A percentile compares a stretch with the other conserved stretches of the same genome.
phyloP scores from a whole-genome alignment of 2,888 invertebrate genomes.

The Pseudococcus jackbeardsleyi region DNA sequence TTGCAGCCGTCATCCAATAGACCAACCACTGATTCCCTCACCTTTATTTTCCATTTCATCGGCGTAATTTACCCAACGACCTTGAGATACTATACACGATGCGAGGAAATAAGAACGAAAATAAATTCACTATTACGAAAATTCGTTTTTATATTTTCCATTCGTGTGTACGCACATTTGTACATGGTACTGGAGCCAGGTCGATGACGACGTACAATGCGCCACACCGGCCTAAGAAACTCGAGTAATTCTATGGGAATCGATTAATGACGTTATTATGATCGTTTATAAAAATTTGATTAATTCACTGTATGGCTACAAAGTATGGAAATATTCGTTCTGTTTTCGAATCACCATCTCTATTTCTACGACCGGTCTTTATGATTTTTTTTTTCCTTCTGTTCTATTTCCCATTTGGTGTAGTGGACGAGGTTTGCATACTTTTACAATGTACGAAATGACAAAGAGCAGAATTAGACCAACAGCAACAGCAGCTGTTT shows the following conservation, averaged over 20 bases:
- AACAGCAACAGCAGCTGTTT: conserved; percentile 52
- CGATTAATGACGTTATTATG: background rate
- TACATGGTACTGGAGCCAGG: background rate
- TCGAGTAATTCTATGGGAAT: background rate
- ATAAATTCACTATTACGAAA: conserved; percentile 36
- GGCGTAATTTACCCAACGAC: conserved; percentile 23
- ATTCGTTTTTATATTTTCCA: conserved; percentile 35
- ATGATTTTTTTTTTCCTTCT: background rate
- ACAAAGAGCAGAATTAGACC: conserved; percentile 52
- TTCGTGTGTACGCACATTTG: background rate
- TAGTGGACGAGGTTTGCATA: too few relatives aligned
- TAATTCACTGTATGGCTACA: background rate
- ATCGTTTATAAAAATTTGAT: conserved; percentile 9
- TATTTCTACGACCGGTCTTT: background rate
- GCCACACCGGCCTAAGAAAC: background rate
- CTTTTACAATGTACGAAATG: background rate
- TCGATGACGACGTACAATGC: background rate
- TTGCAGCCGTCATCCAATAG: conserved; percentile 39
- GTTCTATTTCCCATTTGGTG: background rate
- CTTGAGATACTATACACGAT: conserved; percentile 40
- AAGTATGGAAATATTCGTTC: background rate
- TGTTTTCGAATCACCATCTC: background rate
- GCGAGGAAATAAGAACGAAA: conserved; percentile 3
- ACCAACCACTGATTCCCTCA: conserved; percentile 37
- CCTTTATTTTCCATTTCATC: conserved; percentile 31